A percentile compares a stretch with the other conserved stretches of the same genome.
Evolutionary conservation across 1,140 invertebrate genomes (phyloP).

Genomic region (Brachionus sp.): DNA sequence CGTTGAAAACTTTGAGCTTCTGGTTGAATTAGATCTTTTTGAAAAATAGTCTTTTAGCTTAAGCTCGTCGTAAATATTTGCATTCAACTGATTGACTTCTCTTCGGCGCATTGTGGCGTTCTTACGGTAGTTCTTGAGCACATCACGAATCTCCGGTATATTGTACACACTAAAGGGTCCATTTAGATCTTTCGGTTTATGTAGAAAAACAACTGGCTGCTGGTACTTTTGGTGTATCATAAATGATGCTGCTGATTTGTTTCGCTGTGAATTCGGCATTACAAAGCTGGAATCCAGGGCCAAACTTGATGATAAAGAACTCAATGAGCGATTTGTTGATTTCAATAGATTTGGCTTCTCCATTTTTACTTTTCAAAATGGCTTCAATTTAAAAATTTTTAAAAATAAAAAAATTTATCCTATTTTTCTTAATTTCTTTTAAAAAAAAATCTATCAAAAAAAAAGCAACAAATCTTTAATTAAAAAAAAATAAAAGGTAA

Average conservation of each 20-base stretch:
- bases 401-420: neutral
- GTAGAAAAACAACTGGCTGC: neutral
- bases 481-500: neutral
- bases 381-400: neutral
- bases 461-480: neutral
- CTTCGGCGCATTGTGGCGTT: neutral
- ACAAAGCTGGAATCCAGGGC: neutral
- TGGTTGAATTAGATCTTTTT: neutral
- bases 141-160: constrained; percentile 20
- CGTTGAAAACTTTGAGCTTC: neutral
- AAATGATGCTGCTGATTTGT: neutral
- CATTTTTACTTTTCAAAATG: neutral
- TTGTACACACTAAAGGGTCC: constrained; percentile 4
- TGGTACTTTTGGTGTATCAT: neutral
- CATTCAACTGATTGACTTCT: neutral
- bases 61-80: neutral
- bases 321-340: neutral
- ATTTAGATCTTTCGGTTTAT: constrained; percentile 9
- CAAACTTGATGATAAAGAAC: neutral
- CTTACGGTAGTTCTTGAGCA: neutral
- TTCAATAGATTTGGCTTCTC: neutral
- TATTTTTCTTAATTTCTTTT: neutral
- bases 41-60: neutral
- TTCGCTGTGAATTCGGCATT: neutral
- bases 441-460: neutral